These are phyloP conservation scores for Lagorchestes hirsutus DNA, from an alignment of 2,797 vertebrate genomes.

Conservation along the genomic window DNA sequence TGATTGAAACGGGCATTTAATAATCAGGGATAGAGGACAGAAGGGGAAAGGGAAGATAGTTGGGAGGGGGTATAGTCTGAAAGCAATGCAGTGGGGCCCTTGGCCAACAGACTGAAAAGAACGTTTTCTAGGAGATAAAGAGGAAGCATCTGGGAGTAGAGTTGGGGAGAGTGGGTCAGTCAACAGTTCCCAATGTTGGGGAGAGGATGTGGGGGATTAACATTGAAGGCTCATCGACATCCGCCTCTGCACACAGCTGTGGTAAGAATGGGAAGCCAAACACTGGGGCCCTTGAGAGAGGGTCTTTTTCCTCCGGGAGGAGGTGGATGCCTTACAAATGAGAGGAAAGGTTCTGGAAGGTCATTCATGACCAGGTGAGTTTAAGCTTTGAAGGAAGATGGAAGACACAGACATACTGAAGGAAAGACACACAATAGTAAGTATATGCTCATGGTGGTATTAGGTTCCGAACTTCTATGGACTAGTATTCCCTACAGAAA, in stretches of 20 bases:
- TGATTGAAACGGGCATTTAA: not conserved
- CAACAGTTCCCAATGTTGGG: not conserved
- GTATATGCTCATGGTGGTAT: not conserved
- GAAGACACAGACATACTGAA: not conserved
- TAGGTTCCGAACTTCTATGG: not conserved
- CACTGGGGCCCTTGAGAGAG: not conserved
- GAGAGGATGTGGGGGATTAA: slow-evolving; percentile 3
- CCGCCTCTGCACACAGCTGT: not conserved
- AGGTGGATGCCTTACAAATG: not conserved
- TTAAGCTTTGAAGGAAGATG: not conserved
- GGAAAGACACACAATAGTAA: not conserved
- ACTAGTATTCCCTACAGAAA: not conserved
- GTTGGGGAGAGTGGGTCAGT: not conserved
- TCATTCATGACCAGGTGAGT: not conserved
- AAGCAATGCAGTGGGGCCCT: not conserved
- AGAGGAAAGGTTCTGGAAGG: not conserved
- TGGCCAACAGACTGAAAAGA: not conserved
- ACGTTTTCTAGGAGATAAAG: not conserved
- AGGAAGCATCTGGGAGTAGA: not conserved
- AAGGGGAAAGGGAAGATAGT: not conserved
- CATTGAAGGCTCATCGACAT: not conserved
- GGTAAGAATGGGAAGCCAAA: not conserved
- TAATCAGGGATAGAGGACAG: not conserved
- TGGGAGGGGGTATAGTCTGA: too few species aligned
- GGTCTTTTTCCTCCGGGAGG: accelerated